phyloP scores from a whole-genome alignment of 2,113 vertebrate species.

The Lipotes vexillifer region DNA sequence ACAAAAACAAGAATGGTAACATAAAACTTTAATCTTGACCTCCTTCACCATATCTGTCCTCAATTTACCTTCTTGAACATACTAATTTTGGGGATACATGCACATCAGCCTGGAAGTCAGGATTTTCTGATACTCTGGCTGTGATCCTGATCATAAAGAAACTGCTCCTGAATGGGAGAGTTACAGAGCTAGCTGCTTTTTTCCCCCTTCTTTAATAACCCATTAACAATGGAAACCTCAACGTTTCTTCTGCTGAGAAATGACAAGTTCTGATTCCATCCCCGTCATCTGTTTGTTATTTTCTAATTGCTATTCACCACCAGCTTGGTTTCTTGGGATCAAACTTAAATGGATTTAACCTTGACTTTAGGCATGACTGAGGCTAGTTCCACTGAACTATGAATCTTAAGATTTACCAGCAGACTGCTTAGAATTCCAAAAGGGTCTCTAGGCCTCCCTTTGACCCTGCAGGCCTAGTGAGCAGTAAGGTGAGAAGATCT shows the following conservation, averaged over 20 bases:
- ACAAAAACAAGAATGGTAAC: not conserved
- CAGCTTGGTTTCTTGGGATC: not conserved
- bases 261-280: not conserved
- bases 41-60: not conserved
- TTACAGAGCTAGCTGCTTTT: not conserved
- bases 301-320: slow-evolving; percentile 25
- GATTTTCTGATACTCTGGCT: not conserved
- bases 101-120: not conserved
- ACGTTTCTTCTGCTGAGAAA: not conserved
- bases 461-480: not conserved
- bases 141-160: not conserved
- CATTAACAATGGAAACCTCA: slow-evolving; percentile 8
- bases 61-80: not conserved
- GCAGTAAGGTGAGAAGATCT: slow-evolving; percentile 22
- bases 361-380: slow-evolving; percentile 5
- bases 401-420: slow-evolving; percentile 33
- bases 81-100: not conserved
- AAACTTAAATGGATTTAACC: slow-evolving; percentile 39
- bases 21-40: not conserved
- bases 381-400: not conserved
- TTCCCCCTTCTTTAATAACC: not conserved
- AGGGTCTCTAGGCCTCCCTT: not conserved
- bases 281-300: not conserved
- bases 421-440: slow-evolving; percentile 42
- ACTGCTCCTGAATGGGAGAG: not conserved